These are phyloP conservation scores for Intellagama lesueurii DNA, from an alignment of 2,797 vertebrate species.

Conservation along the genomic window DNA sequence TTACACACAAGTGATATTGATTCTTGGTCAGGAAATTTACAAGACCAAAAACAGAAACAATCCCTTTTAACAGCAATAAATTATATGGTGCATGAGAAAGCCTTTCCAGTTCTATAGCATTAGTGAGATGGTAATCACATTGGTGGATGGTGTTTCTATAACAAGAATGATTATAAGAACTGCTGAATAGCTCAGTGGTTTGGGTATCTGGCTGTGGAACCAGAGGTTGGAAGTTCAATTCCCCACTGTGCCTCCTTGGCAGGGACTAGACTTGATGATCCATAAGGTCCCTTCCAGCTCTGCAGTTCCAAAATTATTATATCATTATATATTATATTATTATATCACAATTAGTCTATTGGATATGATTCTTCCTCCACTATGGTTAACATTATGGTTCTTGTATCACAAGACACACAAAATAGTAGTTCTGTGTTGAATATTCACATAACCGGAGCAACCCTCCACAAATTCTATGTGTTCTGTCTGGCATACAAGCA, in stretches of 20 bases:
- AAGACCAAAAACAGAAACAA: constrained; percentile 37
- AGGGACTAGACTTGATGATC: no score
- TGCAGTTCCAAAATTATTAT: no score
- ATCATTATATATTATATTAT: neutral
- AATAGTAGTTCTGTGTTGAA: neutral
- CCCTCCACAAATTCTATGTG: no score
- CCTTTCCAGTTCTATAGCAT: neutral
- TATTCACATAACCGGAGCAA: neutral
- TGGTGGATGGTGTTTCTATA: constrained; percentile 11
- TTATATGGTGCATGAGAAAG: constrained; percentile 15
- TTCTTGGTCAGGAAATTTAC: constrained; percentile 31
- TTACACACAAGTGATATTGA: constrained; percentile 36
- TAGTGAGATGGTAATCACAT: constrained; percentile 12
- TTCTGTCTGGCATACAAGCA: no score
- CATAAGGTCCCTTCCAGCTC: no score
- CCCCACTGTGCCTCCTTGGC: no score
- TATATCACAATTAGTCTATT: constrained; percentile 16
- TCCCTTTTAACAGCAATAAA: constrained; percentile 35
- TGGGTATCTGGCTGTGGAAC: no score
- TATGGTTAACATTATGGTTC: neutral
- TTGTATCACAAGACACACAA: neutral
- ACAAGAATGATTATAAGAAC: constrained; percentile 1
- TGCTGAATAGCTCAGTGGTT: no score
- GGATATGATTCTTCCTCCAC: constrained; percentile 9
- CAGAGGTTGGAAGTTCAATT: no score